Conservation (phyloP, 2,888 invertebrate genomes). For the Abscondita cerata region DNA sequence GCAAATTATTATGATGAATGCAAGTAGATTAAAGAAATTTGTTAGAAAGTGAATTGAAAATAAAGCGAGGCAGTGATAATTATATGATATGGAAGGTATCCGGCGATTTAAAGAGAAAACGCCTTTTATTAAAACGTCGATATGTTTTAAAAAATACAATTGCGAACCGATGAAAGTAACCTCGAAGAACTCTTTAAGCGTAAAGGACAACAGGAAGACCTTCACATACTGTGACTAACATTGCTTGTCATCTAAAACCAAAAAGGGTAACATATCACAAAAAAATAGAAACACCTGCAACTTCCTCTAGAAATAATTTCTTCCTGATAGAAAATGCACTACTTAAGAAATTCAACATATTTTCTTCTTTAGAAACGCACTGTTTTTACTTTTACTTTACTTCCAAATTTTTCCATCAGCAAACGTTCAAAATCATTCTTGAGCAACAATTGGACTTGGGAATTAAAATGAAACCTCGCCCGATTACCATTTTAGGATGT, state of each 20-base stretch:
- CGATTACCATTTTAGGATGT: too few relatives aligned
- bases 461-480: too few relatives aligned
- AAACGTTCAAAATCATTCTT: too few relatives aligned
- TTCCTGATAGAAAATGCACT: too few relatives aligned
- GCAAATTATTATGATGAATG: conserved; percentile 6
- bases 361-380: too few relatives aligned
- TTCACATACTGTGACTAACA: neutral
- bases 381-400: too few relatives aligned
- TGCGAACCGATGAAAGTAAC: conserved; percentile 4
- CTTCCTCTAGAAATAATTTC: too few relatives aligned
- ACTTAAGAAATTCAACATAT: too few relatives aligned
- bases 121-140: neutral
- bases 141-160: neutral
- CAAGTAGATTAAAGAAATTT: conserved; percentile 7
- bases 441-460: too few relatives aligned
- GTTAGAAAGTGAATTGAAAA: conserved; percentile 7
- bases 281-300: too few relatives aligned
- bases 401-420: too few relatives aligned
- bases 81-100: neutral
- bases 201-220: conserved; percentile 10
- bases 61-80: neutral
- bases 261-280: neutral
- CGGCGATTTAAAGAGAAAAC: neutral
- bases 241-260: neutral
- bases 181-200: conserved; percentile 6